A percentile compares a stretch with the other conserved stretches of the same genome.
phyloP scores from a whole-genome alignment of 2,888 invertebrate genomes.

The Rotaria macrura region DNA sequence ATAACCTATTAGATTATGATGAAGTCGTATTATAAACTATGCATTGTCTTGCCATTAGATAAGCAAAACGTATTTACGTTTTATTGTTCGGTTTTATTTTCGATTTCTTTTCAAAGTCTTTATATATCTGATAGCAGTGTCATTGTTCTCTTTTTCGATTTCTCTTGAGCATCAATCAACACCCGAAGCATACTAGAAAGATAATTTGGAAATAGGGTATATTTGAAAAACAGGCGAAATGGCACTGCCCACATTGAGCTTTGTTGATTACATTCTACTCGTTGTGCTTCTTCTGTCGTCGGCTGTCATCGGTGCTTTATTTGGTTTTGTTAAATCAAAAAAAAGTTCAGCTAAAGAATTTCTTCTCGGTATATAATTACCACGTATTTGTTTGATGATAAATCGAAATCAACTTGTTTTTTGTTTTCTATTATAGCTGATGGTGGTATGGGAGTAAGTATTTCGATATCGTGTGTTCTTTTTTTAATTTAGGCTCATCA shows the following conservation, averaged over 20 bases:
- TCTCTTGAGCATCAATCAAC: too few relatives aligned
- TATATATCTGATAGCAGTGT: not conserved
- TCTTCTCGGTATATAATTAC: not conserved
- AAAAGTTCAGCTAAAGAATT: conserved; percentile 14
- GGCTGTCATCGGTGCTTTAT: conserved; percentile 25
- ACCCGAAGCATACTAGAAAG: too few relatives aligned
- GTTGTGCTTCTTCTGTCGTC: conserved; percentile 17
- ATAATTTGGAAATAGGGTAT: too few relatives aligned
- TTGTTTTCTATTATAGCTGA: not conserved
- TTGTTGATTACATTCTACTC: conserved; percentile 29
- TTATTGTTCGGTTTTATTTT: not conserved
- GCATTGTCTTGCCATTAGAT: not conserved
- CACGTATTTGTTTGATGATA: not conserved
- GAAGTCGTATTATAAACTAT: not conserved
- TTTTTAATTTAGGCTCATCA: not conserved
- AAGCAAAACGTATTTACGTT: not conserved
- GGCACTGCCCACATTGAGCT: not conserved
- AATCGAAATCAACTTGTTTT: not conserved
- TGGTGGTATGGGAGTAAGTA: conserved; percentile 7
- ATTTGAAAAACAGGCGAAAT: not conserved
- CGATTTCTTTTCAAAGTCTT: not conserved
- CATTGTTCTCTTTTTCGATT: not conserved
- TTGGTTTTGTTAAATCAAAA: conserved; percentile 24
- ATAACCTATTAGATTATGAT: not conserved
- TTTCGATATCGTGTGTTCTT: not conserved